Evolutionary conservation across 2,888 invertebrate genomes (phyloP), one percentile per base, ranked within the genome.

Genomic region (Rhopalosiphum nymphaeae): DNA sequence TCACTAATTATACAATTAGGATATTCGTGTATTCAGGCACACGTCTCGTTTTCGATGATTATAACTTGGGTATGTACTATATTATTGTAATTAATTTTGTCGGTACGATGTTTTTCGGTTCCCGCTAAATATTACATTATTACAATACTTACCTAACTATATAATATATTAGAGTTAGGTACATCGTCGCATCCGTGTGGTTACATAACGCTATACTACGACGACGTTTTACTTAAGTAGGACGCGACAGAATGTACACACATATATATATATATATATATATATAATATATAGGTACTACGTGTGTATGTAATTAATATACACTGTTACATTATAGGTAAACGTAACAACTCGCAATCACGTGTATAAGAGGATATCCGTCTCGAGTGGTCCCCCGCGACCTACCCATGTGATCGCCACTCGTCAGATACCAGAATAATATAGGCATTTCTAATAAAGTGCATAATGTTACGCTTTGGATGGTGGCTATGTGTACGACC

Each of bases 301-400:
- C 26, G 57, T 57, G 26, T 9, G 57, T 36, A 21, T 67, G 21
- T 78, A 78, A 9, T 78, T 78, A 36, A 78, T 78, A 36, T 21
- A 36, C 46, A 87, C 26, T 46, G 29, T 46, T 21, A 56, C 56
- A 42, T 89, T 26, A 25, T 53, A 89, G 10, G 26, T n/a, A 16
- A 89, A 36, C 88, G 88, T 56, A 89, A 89, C 88, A 42, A 56
- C 88, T 89, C 36, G 36, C 56, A 42, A 78, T 78, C 36, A 21
- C 26, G 57, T 9, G 21, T 87, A 53, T 5, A 89, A 56, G 88
- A 89, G 88, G 88, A 89, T 56, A 89, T 89, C 88, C 88, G 88
- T 89, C 56, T 89, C 88, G 21, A 56, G 78, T 56, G 56, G 42
- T 88, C 56, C 36, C 53, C 36, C 53, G 25, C 53, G 88, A 89